Percentiles rank a stretch among this genome's conserved stretches.
Evolutionary conservation across 2,797 vertebrate genomes (phyloP).

Genomic region (Poliocrania exsul): DNA sequence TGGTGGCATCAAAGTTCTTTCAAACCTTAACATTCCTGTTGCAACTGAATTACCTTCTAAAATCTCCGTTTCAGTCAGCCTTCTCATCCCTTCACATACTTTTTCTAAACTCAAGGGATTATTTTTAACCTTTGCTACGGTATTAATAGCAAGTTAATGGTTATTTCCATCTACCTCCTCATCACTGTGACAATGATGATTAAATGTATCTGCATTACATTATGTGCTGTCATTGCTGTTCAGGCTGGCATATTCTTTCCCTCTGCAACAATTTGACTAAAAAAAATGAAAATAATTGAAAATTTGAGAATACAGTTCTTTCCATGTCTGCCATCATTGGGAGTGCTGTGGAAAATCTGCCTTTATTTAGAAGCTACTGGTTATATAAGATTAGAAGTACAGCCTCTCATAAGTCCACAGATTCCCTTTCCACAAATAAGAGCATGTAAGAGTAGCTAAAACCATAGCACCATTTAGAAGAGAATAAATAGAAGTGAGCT

Average conservation of each 20-base stretch:
- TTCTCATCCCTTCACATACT: background rate
- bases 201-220: background rate
- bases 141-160: conserved; percentile 45
- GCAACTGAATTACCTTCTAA: background rate
- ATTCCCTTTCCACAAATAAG: background rate
- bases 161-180: conserved; percentile 40
- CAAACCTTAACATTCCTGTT: background rate
- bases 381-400: background rate
- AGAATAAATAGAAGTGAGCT: background rate
- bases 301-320: background rate
- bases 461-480: background rate
- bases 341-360: background rate
- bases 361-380: background rate
- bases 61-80: background rate
- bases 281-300: background rate
- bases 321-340: background rate
- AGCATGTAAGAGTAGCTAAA: background rate
- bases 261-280: background rate
- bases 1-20: background rate
- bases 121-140: conserved; percentile 26
- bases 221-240: background rate
- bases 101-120: conserved; percentile 8
- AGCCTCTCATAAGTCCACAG: background rate
- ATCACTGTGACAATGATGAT: conserved; percentile 26
- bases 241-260: background rate